Conservation (phyloP, 2,113 vertebrate species). For the Paraplagusia blochii region DNA sequence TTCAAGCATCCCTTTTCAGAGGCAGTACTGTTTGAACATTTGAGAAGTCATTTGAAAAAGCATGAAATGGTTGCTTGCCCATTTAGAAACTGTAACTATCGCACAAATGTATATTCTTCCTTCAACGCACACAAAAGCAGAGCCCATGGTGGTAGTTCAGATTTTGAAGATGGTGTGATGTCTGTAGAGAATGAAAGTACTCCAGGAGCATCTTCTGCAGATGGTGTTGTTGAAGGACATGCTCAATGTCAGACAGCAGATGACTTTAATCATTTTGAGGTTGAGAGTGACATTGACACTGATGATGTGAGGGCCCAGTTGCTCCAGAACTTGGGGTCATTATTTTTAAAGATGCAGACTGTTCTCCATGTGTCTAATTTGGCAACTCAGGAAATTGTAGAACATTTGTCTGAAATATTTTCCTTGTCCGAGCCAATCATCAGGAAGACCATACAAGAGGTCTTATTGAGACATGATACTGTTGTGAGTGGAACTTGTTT, state of each 20-base stretch:
- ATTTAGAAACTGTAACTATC: not conserved
- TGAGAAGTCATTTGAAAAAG: not conserved
- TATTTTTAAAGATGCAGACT: not conserved
- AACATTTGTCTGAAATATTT: not conserved
- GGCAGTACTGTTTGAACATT: not conserved
- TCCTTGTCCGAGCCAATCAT: not conserved
- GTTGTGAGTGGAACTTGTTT: not conserved
- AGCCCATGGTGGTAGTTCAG: not conserved
- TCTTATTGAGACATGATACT: not conserved
- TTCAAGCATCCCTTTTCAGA: not conserved
- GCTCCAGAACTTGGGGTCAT: not conserved
- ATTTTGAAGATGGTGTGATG: not conserved
- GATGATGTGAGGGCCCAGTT: not conserved
- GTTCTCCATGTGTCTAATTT: slow-evolving; percentile 7
- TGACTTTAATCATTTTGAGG: not conserved
- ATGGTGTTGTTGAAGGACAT: not conserved
- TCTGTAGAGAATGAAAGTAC: not conserved
- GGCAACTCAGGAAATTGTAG: not conserved
- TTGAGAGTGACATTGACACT: not conserved
- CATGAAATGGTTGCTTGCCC: not conserved
- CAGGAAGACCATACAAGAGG: not conserved
- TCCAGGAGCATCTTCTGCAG: not conserved
- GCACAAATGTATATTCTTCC: not conserved
- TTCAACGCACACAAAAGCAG: not conserved
- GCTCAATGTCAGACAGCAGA: not conserved